These are phyloP conservation scores for Dicaeum eximium DNA, from an alignment of 2,113 vertebrate genomes.

Conservation along the genomic window DNA sequence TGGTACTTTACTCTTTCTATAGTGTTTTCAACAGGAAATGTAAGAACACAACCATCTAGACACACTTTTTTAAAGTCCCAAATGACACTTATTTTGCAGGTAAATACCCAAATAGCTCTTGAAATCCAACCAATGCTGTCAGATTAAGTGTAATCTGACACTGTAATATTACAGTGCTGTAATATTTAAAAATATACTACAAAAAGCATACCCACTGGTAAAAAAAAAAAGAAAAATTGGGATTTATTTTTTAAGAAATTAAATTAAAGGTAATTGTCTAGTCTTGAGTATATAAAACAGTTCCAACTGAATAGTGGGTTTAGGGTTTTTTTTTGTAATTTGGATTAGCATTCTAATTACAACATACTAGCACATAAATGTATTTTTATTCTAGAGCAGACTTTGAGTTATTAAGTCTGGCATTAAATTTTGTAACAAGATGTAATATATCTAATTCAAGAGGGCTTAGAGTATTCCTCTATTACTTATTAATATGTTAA, in stretches of 20 bases:
- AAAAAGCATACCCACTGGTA: background rate
- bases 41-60: background rate
- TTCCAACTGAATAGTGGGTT: background rate
- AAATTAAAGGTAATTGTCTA: background rate
- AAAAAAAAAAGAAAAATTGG: background rate
- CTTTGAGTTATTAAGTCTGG: constrained; percentile 58
- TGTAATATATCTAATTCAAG: constrained; percentile 59
- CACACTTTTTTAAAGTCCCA: background rate
- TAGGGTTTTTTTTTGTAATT: background rate
- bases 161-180: background rate
- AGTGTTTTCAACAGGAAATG: background rate
- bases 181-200: background rate
- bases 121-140: background rate
- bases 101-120: background rate
- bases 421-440: constrained; percentile 52
- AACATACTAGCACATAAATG: background rate
- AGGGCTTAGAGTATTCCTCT: constrained; percentile 41
- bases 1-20: background rate
- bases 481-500: constrained; percentile 66
- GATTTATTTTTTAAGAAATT: background rate
- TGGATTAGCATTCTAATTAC: background rate
- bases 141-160: background rate
- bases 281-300: background rate
- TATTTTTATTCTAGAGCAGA: constrained; percentile 18
- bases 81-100: background rate